Conservation (phyloP, 2,797 vertebrate genomes). For the Halcyon smyrnensis region DNA sequence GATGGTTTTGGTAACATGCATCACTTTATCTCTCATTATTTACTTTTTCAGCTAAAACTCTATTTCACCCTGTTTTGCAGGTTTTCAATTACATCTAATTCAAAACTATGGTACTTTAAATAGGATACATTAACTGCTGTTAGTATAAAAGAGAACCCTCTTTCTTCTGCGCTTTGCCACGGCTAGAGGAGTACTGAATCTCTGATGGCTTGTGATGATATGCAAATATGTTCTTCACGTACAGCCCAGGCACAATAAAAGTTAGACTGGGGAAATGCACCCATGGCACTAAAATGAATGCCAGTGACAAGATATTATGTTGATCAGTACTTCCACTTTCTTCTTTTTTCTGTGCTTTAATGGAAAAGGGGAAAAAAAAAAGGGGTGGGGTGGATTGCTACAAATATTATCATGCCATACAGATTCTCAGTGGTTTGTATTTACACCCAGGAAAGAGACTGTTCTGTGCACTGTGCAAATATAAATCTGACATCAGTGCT, state of each 20-base stretch:
- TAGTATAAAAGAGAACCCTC: background rate
- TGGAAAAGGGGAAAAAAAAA: background rate
- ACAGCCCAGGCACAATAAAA: background rate
- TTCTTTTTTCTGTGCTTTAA: background rate
- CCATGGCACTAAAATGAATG: background rate
- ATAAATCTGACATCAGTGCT: background rate
- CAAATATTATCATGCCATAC: background rate
- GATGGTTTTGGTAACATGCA: constrained; percentile 10
- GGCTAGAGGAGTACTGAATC: background rate
- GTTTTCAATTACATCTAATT: constrained; percentile 53
- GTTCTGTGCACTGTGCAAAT: background rate
- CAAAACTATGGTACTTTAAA: background rate
- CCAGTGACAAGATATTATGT: background rate
- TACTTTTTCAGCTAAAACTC: constrained; percentile 44
- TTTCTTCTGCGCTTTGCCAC: background rate
- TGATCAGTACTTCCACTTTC: background rate
- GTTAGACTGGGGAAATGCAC: background rate
- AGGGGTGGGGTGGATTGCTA: background rate
- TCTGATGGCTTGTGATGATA: background rate
- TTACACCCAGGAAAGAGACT: background rate
- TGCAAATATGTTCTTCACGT: background rate
- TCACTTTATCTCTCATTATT: constrained; percentile 61
- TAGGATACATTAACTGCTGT: constrained; percentile 28
- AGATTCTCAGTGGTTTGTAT: background rate
- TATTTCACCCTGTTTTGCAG: constrained; percentile 18